Evolutionary conservation across 2,888 invertebrate species (phyloP), one percentile per base, ranked within the genome.

Genomic region (Endotricha flammealis): DNA sequence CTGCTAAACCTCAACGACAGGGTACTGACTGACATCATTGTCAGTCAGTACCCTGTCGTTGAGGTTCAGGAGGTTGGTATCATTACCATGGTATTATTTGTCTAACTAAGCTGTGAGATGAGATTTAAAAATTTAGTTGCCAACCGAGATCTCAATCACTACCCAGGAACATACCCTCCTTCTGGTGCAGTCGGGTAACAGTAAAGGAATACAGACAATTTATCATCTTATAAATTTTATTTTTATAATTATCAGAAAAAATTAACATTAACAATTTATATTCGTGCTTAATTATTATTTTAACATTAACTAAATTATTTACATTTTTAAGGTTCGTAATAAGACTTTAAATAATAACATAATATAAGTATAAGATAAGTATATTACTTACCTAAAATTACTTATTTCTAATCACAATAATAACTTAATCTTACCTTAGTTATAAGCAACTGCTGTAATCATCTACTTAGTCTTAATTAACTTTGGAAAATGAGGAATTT

Each of bases 401-500:
- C 9, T 6, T 3, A 1, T 27, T 28, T 53, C 61, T 67, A 72
- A 70, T 74, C 69, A 75, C 72, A 77, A 72, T 65, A 67, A 65
- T 67, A 64, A 65, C 64, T 63, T 68, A 57, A 42, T 7, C 9
- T 13, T 14, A 44, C 12, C 12, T 14, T 37, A 12, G 39, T 32
- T 37, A 32, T 32, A n/a, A n/a, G n/a, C n/a, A n/a, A n/a, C n/a
- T n/a, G n/a, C 20, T 35, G 22, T 41, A 39, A 41, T 25, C 17
- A 32, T 39, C 45, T 32, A 39, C 38, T 29, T 20, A 20, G 47
- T 41, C 51, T 47, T 42, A 53, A 46, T 44, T 60, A 68, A 54
- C 79, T 78, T 78, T 78, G 78, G 77, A 71, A 66, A 62, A 52
- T 53, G 57, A 67, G 64, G 64, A 64, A 57, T 64, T 53, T 44